These are phyloP conservation scores for Glareola pratincola DNA, from an alignment of 2,113 vertebrate genomes.

Conservation along the genomic window DNA sequence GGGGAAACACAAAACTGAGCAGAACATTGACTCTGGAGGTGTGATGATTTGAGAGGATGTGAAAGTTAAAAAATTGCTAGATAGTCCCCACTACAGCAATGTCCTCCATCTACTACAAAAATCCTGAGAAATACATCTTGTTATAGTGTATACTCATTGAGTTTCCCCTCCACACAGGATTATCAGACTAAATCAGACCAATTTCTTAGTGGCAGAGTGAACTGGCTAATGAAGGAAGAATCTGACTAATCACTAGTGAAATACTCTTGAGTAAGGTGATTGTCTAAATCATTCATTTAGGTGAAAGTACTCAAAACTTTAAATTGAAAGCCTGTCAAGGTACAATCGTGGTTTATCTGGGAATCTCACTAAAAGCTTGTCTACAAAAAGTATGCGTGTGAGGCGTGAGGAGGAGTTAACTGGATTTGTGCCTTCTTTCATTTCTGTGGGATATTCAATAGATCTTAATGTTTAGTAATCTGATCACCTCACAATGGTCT, in stretches of 20 bases:
- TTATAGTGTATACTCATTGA: neutral
- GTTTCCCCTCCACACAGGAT: neutral
- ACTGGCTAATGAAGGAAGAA: neutral
- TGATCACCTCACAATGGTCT: neutral
- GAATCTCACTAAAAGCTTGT: neutral
- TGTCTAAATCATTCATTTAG: conserved; percentile 49
- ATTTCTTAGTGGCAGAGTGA: neutral
- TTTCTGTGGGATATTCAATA: neutral
- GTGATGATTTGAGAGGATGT: neutral
- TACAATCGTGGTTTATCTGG: neutral
- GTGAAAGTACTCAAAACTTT: conserved; percentile 2
- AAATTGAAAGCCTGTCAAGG: neutral
- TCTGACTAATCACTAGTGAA: conserved; percentile 37
- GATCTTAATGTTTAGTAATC: neutral
- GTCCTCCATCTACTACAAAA: neutral
- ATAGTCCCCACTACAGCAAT: conserved; percentile 9
- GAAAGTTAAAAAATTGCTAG: conserved; percentile 40
- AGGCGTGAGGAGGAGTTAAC: neutral
- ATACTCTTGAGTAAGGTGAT: conserved; percentile 17
- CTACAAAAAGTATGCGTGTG: neutral
- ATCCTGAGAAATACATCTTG: neutral
- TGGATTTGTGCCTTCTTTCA: neutral
- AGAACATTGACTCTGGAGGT: neutral
- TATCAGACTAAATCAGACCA: neutral
- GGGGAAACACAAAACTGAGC: neutral